Percentiles rank a stretch among this genome's conserved stretches.
Conservation (phyloP, 2,113 vertebrate genomes). For the Ailurus styani region DNA sequence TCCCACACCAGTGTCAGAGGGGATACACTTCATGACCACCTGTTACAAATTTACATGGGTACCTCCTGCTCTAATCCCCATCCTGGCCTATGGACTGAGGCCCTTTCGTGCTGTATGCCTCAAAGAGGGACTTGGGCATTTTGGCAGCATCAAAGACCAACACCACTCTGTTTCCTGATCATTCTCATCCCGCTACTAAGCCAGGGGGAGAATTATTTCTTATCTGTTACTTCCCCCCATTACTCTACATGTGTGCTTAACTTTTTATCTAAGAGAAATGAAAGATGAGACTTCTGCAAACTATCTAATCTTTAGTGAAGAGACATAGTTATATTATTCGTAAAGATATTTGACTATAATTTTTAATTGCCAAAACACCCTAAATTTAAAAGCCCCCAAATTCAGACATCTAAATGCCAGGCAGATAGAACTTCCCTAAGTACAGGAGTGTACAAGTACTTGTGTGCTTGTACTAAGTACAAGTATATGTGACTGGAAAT, state of each 20-base stretch:
- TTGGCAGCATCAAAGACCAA: background rate
- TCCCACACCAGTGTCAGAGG: background rate
- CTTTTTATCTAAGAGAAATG: background rate
- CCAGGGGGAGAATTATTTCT: background rate
- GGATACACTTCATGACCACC: background rate
- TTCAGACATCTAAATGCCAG: background rate
- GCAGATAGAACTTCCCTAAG: background rate
- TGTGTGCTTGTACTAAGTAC: too few species aligned
- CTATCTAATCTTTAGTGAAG: background rate
- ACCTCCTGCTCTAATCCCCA: fast-evolving
- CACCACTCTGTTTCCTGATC: background rate
- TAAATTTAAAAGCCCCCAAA: background rate
- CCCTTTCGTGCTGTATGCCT: fast-evolving
- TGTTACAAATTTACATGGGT: fast-evolving
- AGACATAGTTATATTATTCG: background rate
- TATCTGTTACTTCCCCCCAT: background rate
- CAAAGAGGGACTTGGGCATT: background rate
- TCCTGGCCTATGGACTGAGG: fast-evolving
- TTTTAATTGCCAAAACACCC: background rate
- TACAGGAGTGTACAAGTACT: too few species aligned
- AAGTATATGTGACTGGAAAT: background rate
- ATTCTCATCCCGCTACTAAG: background rate
- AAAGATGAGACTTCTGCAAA: background rate
- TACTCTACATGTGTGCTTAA: background rate
- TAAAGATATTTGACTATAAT: background rate